Conservation (phyloP, 2,888 invertebrate species). For the Augiades crinisus region DNA sequence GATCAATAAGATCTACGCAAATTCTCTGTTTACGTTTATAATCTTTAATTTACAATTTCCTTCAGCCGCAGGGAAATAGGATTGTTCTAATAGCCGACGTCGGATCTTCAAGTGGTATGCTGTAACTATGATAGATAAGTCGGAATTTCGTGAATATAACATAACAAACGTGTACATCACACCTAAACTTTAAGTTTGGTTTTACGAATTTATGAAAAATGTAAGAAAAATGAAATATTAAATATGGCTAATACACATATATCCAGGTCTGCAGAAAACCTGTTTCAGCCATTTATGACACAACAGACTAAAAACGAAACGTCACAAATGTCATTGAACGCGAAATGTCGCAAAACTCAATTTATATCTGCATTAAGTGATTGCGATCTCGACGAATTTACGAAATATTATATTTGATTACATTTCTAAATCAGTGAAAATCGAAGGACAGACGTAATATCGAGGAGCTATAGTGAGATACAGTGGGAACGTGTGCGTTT, state of each 20-base stretch:
- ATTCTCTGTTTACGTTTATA: no score
- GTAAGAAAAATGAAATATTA: no score
- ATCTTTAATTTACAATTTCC: no score
- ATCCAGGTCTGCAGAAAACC: background rate
- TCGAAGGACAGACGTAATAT: conserved; percentile 13
- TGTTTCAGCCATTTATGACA: background rate
- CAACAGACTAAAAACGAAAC: conserved; percentile 8
- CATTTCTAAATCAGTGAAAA: conserved; percentile 25
- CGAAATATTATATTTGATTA: conserved; percentile 36
- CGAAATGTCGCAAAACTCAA: background rate
- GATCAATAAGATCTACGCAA: no score
- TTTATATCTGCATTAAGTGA: conserved; percentile 4
- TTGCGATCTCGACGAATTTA: conserved; percentile 31
- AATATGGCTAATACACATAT: background rate
- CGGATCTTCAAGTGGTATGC: no score
- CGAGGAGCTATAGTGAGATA: background rate
- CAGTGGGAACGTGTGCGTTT: conserved; percentile 16
- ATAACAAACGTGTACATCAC: no score
- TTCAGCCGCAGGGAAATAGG: no score
- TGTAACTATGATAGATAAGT: no score
- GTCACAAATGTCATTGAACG: background rate
- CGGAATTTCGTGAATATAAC: no score
- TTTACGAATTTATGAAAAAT: no score
- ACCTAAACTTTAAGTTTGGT: no score
- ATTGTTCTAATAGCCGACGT: no score